These are phyloP conservation scores for Lysandra coridon DNA, from an alignment of 2,888 invertebrate species.

Conservation along the genomic window DNA sequence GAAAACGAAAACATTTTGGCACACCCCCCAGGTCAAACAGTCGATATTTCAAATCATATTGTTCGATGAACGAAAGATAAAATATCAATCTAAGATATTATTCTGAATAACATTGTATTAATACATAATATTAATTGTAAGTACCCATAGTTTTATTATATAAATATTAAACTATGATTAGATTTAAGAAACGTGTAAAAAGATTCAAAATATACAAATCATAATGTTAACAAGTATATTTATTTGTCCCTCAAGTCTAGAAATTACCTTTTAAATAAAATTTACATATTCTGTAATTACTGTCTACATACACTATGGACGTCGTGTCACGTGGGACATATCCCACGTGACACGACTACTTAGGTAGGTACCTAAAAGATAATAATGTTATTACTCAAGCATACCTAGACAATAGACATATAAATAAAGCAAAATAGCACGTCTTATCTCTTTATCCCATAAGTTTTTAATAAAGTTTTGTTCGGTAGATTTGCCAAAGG, in stretches of 20 bases:
- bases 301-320: no score
- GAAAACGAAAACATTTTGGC: no score
- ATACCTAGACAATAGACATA: no score
- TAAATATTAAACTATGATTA: slow-evolving; percentile 13
- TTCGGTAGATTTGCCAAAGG: no score
- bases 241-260: background rate
- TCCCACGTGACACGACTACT: no score
- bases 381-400: no score
- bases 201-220: slow-evolving; percentile 23
- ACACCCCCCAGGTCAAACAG: background rate
- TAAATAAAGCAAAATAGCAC: no score
- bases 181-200: slow-evolving; percentile 25
- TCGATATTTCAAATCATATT: background rate
- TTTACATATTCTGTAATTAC: no score
- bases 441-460: no score
- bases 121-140: background rate
- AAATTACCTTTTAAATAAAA: background rate
- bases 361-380: no score
- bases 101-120: background rate
- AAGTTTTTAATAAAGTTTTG: no score
- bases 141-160: background rate
- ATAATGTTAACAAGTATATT: background rate
- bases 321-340: no score
- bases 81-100: background rate
- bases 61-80: slow-evolving; percentile 6